phyloP scores from a whole-genome alignment of 2,797 vertebrate genomes.

The Intellagama lesueurii region DNA sequence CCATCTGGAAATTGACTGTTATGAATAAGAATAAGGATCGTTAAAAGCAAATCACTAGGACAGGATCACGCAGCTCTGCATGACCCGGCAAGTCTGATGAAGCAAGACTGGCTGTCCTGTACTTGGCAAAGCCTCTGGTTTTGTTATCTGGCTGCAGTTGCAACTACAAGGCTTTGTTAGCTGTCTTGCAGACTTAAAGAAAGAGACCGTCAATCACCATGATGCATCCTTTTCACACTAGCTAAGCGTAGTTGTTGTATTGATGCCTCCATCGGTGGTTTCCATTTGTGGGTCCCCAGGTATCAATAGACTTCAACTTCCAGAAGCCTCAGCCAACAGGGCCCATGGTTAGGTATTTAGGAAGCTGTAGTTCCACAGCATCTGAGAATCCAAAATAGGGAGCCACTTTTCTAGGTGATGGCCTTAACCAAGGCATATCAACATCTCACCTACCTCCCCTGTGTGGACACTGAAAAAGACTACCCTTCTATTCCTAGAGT shows the following conservation, averaged over 20 bases:
- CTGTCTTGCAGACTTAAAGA: too few relatives aligned
- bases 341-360: background rate
- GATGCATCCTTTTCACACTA: background rate
- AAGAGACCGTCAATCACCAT: background rate
- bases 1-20: background rate
- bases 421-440: background rate
- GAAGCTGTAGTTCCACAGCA: background rate
- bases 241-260: background rate
- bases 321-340: background rate
- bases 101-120: background rate
- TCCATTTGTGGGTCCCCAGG: background rate
- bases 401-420: background rate
- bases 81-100: background rate
- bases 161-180: background rate
- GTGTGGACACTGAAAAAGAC: too few relatives aligned
- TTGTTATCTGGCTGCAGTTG: background rate
- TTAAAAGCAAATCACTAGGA: background rate
- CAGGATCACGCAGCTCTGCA: background rate
- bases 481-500: too few relatives aligned
- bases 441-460: too few relatives aligned
- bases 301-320: background rate
- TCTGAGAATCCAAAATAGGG: background rate
- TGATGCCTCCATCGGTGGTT: background rate
- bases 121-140: background rate
- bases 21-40: background rate